Evolutionary conservation across 1,140 invertebrate genomes (phyloP).

Genomic region (Dendroctonus valens): DNA sequence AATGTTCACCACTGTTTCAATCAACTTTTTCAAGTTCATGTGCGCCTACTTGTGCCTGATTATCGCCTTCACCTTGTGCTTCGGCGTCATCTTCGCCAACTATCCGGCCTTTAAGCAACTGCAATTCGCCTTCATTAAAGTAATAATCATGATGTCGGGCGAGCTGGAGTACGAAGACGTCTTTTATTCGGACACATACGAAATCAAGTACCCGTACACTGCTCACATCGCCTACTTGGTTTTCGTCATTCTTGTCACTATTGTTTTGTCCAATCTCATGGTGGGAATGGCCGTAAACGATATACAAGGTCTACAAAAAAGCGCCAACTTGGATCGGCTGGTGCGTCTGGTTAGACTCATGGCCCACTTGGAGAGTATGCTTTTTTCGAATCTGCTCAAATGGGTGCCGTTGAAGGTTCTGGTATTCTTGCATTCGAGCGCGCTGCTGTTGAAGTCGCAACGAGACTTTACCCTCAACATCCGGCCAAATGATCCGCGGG

Average conservation of each 20-base stretch:
- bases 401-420: slow-evolving; percentile 65
- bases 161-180: slow-evolving; percentile 81
- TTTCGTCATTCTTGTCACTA: slow-evolving; percentile 78
- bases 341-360: slow-evolving; percentile 78
- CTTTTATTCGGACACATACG: slow-evolving; percentile 63
- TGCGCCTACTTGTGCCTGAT: slow-evolving; percentile 77
- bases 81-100: slow-evolving; percentile 75
- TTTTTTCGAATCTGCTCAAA: slow-evolving; percentile 72
- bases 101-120: slow-evolving; percentile 68
- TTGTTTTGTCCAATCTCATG: slow-evolving; percentile 82
- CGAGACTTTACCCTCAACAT: slow-evolving; percentile 69
- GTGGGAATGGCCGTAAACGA: slow-evolving; percentile 84
- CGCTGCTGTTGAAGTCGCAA: slow-evolving; percentile 68
- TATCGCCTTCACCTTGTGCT: slow-evolving; percentile 74
- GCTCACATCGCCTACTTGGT: slow-evolving; percentile 70
- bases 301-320: slow-evolving; percentile 78
- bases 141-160: slow-evolving; percentile 86
- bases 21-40: slow-evolving; percentile 81
- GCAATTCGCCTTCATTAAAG: slow-evolving; percentile 67
- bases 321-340: slow-evolving; percentile 73
- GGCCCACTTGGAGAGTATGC: slow-evolving; percentile 74
- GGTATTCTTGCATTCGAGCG: slow-evolving; percentile 63
- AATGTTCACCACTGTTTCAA: slow-evolving; percentile 80
- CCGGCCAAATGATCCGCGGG: slow-evolving; percentile 75
- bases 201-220: slow-evolving; percentile 62